Evolutionary conservation across 1,140 invertebrate genomes (phyloP).

Genomic region (Scaptomyza pallida): DNA sequence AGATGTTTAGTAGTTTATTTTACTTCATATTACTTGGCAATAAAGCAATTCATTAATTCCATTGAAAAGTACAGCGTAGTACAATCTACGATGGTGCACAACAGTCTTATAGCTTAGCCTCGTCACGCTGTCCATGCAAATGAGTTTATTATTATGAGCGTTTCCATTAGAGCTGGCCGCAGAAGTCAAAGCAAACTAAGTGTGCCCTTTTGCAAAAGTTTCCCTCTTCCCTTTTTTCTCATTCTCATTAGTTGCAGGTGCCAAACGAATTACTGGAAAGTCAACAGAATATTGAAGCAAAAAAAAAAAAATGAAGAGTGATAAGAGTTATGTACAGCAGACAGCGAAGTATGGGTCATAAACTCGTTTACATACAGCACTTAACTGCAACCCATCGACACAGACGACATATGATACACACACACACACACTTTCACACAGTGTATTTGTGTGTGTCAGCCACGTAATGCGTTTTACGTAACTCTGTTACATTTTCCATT

Average conservation of each 20-base stretch:
- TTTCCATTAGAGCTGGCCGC: slow-evolving; percentile 7
- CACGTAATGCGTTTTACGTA: slow-evolving; percentile 54
- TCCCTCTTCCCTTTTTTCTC: not conserved
- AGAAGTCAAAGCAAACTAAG: slow-evolving; percentile 11
- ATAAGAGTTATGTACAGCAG: slow-evolving; percentile 4
- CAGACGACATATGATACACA: slow-evolving; percentile 23
- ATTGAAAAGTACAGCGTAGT: no score
- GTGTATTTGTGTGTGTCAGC: slow-evolving; percentile 27
- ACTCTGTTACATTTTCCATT: slow-evolving; percentile 64
- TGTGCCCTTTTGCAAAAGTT: not conserved
- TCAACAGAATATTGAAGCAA: slow-evolving; percentile 25
- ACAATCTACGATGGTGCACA: no score
- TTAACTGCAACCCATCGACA: slow-evolving; percentile 48
- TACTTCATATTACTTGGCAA: no score
- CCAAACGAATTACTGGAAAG: slow-evolving; percentile 25
- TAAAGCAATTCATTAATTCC: no score
- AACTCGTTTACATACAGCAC: slow-evolving; percentile 52
- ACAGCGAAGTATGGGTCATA: slow-evolving; percentile 34
- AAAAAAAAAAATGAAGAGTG: not conserved
- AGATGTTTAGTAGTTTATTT: no score
- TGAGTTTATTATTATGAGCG: slow-evolving; percentile 9
- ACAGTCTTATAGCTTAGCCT: no score
- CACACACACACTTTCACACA: not conserved
- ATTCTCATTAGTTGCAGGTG: slow-evolving; percentile 45
- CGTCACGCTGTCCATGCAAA: not conserved